phyloP scores from a whole-genome alignment of 2,888 invertebrate species.

The Drosophila affinis region DNA sequence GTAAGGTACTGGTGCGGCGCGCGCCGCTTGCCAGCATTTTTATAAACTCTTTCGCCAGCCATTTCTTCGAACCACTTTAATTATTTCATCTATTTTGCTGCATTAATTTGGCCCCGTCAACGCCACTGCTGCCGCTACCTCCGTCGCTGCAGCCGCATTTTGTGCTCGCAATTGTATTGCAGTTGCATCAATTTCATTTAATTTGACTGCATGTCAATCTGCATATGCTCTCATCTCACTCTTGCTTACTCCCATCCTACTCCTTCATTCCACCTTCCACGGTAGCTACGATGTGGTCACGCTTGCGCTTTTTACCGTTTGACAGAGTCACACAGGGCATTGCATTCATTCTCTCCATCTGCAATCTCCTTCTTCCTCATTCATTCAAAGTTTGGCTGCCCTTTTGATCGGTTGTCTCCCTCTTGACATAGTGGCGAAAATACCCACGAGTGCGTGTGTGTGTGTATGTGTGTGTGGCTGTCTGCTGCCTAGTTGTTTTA shows the following conservation, averaged over 20 bases:
- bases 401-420: constrained; percentile 19
- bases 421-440: constrained; percentile 5
- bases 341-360: neutral
- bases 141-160: neutral
- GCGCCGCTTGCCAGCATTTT: constrained; percentile 77
- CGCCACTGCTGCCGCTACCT: constrained; percentile 20
- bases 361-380: neutral
- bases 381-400: constrained; percentile 14
- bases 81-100: constrained; percentile 73
- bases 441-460: neutral
- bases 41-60: constrained; percentile 67
- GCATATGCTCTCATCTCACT: constrained; percentile 3
- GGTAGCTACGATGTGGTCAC: neutral
- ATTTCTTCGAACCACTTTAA: constrained; percentile 54
- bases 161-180: constrained; percentile 26
- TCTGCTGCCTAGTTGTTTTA: constrained; percentile 57
- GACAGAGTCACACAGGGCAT: constrained; percentile 20
- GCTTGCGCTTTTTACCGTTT: constrained; percentile 3
- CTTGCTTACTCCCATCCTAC: neutral
- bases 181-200: constrained; percentile 49
- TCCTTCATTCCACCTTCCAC: neutral
- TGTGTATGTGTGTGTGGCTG: neutral
- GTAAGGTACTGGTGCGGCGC: constrained; percentile 67
- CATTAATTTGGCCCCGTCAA: constrained; percentile 58
- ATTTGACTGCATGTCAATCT: constrained; percentile 19